A percentile compares a stretch with the other conserved stretches of the same genome.
These are phyloP conservation scores for Molossus molossus DNA, from an alignment of 2,797 vertebrate genomes.

Conservation along the genomic window DNA sequence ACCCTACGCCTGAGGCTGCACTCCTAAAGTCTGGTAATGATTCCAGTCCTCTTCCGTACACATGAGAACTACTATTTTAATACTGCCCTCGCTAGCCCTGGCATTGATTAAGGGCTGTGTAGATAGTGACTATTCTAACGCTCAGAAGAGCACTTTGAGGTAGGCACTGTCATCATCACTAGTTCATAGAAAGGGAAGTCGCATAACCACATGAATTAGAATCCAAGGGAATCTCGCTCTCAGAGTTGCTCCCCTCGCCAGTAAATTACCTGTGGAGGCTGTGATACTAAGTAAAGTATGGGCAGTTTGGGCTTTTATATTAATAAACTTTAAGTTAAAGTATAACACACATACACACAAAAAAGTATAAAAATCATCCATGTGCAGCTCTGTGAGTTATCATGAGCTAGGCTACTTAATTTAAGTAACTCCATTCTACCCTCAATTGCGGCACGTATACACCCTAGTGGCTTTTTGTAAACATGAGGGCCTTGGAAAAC, in stretches of 20 bases:
- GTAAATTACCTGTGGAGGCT: neutral
- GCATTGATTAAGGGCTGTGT: neutral
- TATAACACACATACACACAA: neutral
- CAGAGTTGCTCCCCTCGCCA: no score
- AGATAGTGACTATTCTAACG: neutral
- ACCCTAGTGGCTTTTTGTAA: no score
- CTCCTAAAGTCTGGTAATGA: neutral
- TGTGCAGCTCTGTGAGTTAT: neutral
- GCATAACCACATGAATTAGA: neutral
- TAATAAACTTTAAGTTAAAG: slow-evolving; percentile 19
- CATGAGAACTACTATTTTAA: neutral
- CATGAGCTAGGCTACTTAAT: no score
- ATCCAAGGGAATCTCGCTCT: neutral
- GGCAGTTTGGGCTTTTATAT: neutral
- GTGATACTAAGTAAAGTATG: neutral
- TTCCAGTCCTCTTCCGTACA: neutral
- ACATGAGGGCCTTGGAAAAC: no score
- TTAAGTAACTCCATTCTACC: no score
- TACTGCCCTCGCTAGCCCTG: neutral
- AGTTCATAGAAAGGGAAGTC: neutral
- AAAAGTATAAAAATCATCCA: neutral
- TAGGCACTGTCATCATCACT: neutral
- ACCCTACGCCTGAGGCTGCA: neutral
- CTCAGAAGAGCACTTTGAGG: neutral
- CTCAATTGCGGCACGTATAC: no score